Conservation (phyloP, 2,113 vertebrate species). For the Corythoichthys haematopterus region DNA sequence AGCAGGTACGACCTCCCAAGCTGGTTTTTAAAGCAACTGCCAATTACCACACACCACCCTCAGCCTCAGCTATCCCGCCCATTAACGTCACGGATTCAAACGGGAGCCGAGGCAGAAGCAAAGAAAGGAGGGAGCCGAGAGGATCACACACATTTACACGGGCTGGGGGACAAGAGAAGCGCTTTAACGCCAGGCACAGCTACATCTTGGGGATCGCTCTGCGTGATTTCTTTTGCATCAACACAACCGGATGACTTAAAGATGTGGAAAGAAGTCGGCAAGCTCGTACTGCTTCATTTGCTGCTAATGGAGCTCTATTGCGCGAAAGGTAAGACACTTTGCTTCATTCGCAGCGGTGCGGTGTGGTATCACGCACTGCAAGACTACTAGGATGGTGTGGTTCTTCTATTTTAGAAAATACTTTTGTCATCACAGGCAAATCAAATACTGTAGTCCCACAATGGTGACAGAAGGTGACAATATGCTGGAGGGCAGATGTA, state of each 20-base stretch:
- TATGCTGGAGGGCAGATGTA: constrained; percentile 21
- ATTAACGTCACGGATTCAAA: constrained; percentile 68
- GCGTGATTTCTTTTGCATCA: constrained; percentile 32
- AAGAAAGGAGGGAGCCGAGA: constrained; percentile 27
- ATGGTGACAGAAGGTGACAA: constrained; percentile 31
- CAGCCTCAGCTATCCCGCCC: constrained; percentile 58
- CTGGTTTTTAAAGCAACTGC: background rate
- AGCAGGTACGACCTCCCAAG: background rate
- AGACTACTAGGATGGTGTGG: background rate
- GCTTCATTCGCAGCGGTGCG: background rate
- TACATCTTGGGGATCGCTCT: constrained; percentile 28
- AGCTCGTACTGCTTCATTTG: constrained; percentile 69
- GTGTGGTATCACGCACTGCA: background rate
- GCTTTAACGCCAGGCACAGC: constrained; percentile 6
- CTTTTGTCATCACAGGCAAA: background rate
- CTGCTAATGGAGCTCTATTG: constrained; percentile 65
- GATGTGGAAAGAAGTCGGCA: constrained; percentile 71
- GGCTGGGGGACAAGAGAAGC: constrained; percentile 9
- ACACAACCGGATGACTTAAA: constrained; percentile 54
- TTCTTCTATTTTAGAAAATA: background rate
- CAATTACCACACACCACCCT: constrained; percentile 21
- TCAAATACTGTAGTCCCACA: background rate
- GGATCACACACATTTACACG: constrained; percentile 30
- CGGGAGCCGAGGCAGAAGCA: constrained; percentile 42
- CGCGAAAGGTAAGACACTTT: constrained; percentile 58